Base-by-base conservation (phyloP, 2,113 vertebrate species). In the Muscicapa adusta region DNA sequence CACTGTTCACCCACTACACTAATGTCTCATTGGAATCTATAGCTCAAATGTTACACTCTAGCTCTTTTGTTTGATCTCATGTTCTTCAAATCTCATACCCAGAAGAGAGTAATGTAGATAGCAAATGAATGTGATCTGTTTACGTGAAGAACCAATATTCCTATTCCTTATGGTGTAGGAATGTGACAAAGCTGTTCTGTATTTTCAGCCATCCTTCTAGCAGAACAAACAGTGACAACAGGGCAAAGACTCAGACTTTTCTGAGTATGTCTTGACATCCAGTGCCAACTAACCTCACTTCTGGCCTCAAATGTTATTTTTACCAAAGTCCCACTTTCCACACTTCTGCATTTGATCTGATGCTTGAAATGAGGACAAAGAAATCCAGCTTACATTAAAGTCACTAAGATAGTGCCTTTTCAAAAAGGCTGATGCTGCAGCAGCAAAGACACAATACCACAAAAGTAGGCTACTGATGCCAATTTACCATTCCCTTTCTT, bases 1-100 rank as follows among this genome's bases (percentile, higher is more conserved):
- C 1, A 7, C 22, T 60, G 8, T 2, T 3, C 14, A 67, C 5
- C 18, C 1, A 1, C 43, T 54, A 24, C 29, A 51, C 5, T 25
- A 20, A 22, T 29, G 13, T 67, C 7, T 61, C 17, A 24, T 34
- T 51, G 36, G 51, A 91, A 56, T 34, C 22, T 42, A 6, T 12
- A 22, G n/a, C 19, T 77, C 12, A 68, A 20, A 50, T 51, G 51
- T 18, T 61, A 8, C 8, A 76, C 76, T 82, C 9, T 10, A 14
- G 1, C 11, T 48, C 36, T 62, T 80, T 38, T 29, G 0, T 31
- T 40, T 68, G 18, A 43, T 57, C 38, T 5, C 1, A 61, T 3
- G 0, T 51, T 86, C 45, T 71, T 88, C 12, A 9, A 72, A 63
- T 28, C 36, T 89, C 28, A 9, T 15, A 38, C 14, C 61, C 38